Evolutionary conservation across 2,888 invertebrate genomes (phyloP), one percentile per base, ranked within the genome.

Genomic region (Arrhopalites spinosus): DNA sequence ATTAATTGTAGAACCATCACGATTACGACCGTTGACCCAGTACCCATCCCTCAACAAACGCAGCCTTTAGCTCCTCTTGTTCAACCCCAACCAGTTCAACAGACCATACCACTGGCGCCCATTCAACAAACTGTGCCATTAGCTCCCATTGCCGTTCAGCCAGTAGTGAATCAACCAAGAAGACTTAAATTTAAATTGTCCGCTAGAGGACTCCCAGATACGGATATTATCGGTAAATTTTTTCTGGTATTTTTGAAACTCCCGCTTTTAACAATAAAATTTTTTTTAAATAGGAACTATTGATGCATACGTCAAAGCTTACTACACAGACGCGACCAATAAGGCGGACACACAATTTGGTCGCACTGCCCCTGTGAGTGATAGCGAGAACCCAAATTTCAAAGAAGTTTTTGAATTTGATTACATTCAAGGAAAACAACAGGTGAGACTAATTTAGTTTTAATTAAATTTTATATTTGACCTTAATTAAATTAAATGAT

Each of bases 381-480:
- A 82, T 70, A 78, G 75, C 7, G 82, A 82, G 70, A 80, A 79
- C 59, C 81, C 80, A 13, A 69, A 73, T 2, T 82, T 77, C 75
- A 76, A 77, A 1, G 81, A 82, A 69, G 43, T 77, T n/a, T 77
- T 81, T 47, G 79, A 80, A 36, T 82, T 76, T 71, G 76, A 77
- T 43, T 81, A 78, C 69, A 74, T 80, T 29, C 78, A 73, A 3
- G 61, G 59, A 11, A 78, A 78, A 61, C 76, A 82, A 23, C 81
- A 81, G 20, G 82, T 82, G 75, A 64, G 77, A 56, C n/a, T n/a
- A n/a, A n/a, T n/a, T 30, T n/a, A 25, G 27, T 66, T 7, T n/a
- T 50, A 27, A 67, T 61, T 56, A 15, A n/a, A 20, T 27, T 53
- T 29, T n/a, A n/a, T n/a, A n/a, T n/a, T n/a, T n/a, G n/a, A n/a